Evolutionary conservation across 2,797 vertebrate species (phyloP), one percentile per base, ranked within the genome.

Genomic region (Lophotriccus pileatus): DNA sequence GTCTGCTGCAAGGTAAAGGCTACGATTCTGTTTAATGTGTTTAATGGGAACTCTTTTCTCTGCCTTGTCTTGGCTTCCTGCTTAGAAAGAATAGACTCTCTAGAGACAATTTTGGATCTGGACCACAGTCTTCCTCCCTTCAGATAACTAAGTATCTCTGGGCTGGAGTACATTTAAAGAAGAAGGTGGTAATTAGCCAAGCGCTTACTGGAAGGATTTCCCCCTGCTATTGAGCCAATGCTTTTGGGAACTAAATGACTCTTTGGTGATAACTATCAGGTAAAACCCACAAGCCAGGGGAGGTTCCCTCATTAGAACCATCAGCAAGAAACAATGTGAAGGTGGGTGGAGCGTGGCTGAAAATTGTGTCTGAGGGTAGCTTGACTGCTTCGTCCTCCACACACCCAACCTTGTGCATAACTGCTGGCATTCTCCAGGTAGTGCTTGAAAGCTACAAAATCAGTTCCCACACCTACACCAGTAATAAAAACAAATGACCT

Each of bases 171-270:
- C 84, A 95, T 94, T 91, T 91, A 90, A 95, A 95, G 94, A 92
- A 84, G 89, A 80, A 93, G 93, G 90, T 85, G 70, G 53, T 70
- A 95, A 95, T 96, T 27, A 96, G 74, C 79, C 84, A 92, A 95
- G 90, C 84, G 78, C 91, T 96, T 88, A 85, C 86, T 83, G 92
- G 94, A 90, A 97, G 94, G 94, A 97, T 96, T 97, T 97, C 94
- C 96, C 86, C 62, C 84, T 79, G 83, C 76, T 85, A 89, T 92
- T 73, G 76, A 94, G 93, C 87, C 74, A 97, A 68, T 58, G 66
- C 56, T 94, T 91, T 94, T 46, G 96, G 84, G 78, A 95, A 89
- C 60, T 84, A 80, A 95, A 96, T 90, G 34, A 89, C 87, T 92
- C 70, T 24, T 74, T 59, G 59, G 77, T 84, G 94, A 95, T 92